Evolutionary conservation across 1,140 invertebrate species (phyloP), one percentile per base, ranked within the genome.

Genomic region (Dendroctonus ponderosae): DNA sequence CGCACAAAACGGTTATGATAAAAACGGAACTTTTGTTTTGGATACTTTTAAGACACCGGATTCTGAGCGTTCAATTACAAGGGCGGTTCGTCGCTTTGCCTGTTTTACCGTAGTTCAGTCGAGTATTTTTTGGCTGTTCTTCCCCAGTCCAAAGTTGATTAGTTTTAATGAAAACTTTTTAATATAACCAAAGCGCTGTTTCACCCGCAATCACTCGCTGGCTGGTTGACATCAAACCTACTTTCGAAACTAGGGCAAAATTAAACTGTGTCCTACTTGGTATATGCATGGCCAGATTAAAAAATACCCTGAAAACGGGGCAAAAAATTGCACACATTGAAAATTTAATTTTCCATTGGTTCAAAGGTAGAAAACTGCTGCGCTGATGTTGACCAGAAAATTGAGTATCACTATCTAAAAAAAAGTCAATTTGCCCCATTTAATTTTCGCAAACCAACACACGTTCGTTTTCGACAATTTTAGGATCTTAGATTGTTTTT

Each of bases 221-320:
- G n/a, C 26, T 14, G 37, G 26, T 53, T 14, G 26, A 15, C 5
- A 53, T 9, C 4, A 37, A 26, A 12, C 51, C 9, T 8, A 53
- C 12, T 26, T 53, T 53, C 26, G 51, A 53, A 37, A 53, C 26
- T 15, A 53, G 26, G 5, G 12, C 44, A 46, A 46, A 46, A 46
- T 46, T 46, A 46, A 46, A 46, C 9, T 46, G 9, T 4, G 44
- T 12, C 44, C 44, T 9, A 3, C 37, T 53, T 12, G 12, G 37
- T 53, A 26, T 53, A 26, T 53, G 12, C 26, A 11, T 53, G 51
- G 51, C 51, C 51, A 53, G 51, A 53, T 53, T 53, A 53, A 53
- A 53, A 53, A 53, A 53, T 37, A 53, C 26, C 37, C 15, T 53
- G 46, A 11, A 11, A 52, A 52, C 26, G 26, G 3, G 26, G 26